phyloP scores from a whole-genome alignment of 1,140 invertebrate genomes.

The Propsilocerus akamusi region DNA sequence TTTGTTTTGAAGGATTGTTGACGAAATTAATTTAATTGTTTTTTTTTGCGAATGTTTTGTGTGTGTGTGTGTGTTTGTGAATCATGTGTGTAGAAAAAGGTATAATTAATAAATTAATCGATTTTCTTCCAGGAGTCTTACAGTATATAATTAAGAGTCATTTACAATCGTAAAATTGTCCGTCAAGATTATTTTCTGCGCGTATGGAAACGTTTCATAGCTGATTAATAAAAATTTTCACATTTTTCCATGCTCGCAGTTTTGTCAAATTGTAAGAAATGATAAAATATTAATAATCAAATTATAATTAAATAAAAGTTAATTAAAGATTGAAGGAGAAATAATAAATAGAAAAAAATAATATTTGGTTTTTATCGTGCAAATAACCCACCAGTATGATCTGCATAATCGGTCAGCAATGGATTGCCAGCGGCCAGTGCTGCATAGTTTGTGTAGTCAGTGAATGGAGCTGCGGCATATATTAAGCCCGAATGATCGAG shows the following conservation, averaged over 20 bases:
- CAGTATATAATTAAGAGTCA: too few relatives aligned
- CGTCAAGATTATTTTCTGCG: not conserved
- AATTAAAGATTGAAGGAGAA: not conserved
- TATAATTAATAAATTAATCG: too few relatives aligned
- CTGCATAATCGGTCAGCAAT: slow-evolving; percentile 69
- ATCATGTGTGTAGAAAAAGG: too few relatives aligned
- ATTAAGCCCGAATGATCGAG: slow-evolving; percentile 47
- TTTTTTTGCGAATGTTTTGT: too few relatives aligned
- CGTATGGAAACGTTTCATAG: not conserved
- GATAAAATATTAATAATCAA: not conserved
- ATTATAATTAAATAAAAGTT: not conserved
- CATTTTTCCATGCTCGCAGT: not conserved
- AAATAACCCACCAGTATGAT: slow-evolving; percentile 91
- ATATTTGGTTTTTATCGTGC: slow-evolving; percentile 36
- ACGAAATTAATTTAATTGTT: too few relatives aligned
- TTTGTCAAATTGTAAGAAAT: not conserved
- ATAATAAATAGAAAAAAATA: too few relatives aligned
- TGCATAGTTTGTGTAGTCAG: slow-evolving; percentile 75
- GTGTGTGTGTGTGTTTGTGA: too few relatives aligned
- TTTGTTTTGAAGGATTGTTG: too few relatives aligned
- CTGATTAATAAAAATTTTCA: not conserved
- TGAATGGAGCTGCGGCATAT: slow-evolving; percentile 51
- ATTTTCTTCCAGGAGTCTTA: too few relatives aligned
- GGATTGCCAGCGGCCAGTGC: slow-evolving; percentile 58
- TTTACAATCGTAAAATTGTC: too few relatives aligned